Conservation (phyloP, 2,888 invertebrate species). For the Omphaloscelis lunosa region DNA sequence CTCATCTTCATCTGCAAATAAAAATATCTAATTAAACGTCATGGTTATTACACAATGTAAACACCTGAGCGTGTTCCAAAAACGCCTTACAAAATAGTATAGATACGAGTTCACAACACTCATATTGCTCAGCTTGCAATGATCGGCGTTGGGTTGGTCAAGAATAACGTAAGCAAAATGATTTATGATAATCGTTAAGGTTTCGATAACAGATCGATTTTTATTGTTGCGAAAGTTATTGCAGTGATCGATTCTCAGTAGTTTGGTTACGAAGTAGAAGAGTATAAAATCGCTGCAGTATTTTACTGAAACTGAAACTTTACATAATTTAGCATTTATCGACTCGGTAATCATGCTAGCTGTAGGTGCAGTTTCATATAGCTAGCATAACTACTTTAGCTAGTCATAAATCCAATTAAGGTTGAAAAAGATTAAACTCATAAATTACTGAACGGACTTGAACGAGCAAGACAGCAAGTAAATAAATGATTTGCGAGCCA, state of each 20-base stretch:
- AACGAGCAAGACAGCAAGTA: constrained; percentile 23
- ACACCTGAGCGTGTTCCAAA: constrained; percentile 6
- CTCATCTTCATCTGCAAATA: constrained; percentile 91
- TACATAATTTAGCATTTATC: constrained; percentile 4
- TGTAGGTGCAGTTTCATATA: neutral
- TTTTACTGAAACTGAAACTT: neutral
- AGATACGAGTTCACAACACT: constrained; percentile 26
- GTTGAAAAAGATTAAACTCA: constrained; percentile 32
- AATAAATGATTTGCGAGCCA: constrained; percentile 36
- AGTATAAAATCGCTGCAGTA: neutral
- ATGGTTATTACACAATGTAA: neutral
- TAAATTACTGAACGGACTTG: constrained; percentile 36
- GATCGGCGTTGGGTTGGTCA: constrained; percentile 40
- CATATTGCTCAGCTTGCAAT: constrained; percentile 51
- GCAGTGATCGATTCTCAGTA: constrained; percentile 20
- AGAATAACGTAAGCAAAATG: constrained; percentile 44
- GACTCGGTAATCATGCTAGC: constrained; percentile 6
- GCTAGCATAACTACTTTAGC: constrained; percentile 3
- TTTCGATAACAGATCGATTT: constrained; percentile 54
- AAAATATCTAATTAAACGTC: constrained; percentile 36
- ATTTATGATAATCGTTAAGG: constrained; percentile 56
- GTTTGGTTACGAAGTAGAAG: constrained; percentile 10
- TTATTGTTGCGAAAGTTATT: constrained; percentile 46
- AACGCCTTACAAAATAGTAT: constrained; percentile 60
- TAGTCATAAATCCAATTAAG: constrained; percentile 26